Conservation (phyloP, 2,113 vertebrate species). For the Nycticorax nycticorax region DNA sequence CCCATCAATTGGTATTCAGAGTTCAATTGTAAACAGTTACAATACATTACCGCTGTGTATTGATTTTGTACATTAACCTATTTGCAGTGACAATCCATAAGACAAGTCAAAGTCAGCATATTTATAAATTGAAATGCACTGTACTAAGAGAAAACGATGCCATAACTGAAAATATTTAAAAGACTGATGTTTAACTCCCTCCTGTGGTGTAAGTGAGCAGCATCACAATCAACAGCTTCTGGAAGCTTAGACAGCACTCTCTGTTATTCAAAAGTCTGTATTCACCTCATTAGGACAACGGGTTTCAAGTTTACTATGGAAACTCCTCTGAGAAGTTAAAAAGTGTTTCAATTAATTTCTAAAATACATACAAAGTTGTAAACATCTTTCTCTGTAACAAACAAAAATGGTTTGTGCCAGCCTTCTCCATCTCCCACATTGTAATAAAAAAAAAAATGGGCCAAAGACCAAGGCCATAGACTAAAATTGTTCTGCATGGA, state of each 20-base stretch:
- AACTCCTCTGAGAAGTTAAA: neutral
- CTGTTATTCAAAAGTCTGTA: neutral
- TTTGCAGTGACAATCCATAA: neutral
- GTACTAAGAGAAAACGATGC: neutral
- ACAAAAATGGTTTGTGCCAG: neutral
- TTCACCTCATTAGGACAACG: neutral
- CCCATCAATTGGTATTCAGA: neutral
- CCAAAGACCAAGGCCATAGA: neutral
- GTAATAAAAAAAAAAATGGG: neutral
- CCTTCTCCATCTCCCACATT: neutral
- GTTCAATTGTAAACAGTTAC: conserved; percentile 49
- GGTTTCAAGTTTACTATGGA: neutral
- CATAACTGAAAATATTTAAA: neutral
- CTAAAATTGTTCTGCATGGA: neutral
- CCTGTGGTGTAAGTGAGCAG: conserved; percentile 56
- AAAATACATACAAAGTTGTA: conserved; percentile 44
- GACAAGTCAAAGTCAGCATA: neutral
- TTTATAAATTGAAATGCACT: neutral
- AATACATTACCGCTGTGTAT: neutral
- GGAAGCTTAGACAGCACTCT: neutral
- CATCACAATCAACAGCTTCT: neutral
- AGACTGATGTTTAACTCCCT: conserved; percentile 51
- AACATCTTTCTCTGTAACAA: conserved; percentile 31
- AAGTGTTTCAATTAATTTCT: neutral
- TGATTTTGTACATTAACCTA: neutral